phyloP scores from a whole-genome alignment of 1,140 invertebrate genomes.

The Druon quercuslanigerum region DNA sequence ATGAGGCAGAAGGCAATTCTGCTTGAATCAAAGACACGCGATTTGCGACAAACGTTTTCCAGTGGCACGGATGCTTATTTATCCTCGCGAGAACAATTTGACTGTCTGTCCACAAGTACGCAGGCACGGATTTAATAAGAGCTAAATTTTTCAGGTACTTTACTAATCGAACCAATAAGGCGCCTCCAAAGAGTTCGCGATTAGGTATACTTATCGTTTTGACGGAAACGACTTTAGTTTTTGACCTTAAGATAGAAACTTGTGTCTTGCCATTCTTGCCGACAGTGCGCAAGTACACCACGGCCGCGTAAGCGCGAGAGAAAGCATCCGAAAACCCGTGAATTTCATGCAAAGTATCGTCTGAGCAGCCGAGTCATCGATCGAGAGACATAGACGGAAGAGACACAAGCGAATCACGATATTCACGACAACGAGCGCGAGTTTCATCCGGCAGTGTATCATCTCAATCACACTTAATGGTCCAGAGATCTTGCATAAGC shows the following conservation, averaged over 20 bases:
- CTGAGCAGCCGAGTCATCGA: no score
- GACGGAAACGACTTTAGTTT: not conserved
- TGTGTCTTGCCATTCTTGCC: not conserved
- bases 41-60: no score
- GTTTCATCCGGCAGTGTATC: no score
- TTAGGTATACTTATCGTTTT: slow-evolving; percentile 9
- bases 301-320: slow-evolving; percentile 2
- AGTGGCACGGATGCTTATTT: no score
- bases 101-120: not conserved
- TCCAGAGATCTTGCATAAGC: no score
- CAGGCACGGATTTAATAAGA: no score
- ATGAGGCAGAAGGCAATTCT: not conserved
- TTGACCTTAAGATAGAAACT: not conserved
- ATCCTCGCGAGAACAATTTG: not conserved
- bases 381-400: no score
- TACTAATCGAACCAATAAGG: not conserved
- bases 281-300: not conserved
- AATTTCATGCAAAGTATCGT: slow-evolving; percentile 2
- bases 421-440: no score
- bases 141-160: no score
- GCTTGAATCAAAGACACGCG: no score
- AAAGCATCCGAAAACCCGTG: slow-evolving; percentile 33
- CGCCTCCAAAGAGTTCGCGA: slow-evolving; percentile 19
- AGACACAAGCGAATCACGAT: no score
- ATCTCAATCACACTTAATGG: no score